Evolutionary conservation across 2,797 vertebrate species (phyloP).

Genomic region (Lepilemur ruficaudatus): DNA sequence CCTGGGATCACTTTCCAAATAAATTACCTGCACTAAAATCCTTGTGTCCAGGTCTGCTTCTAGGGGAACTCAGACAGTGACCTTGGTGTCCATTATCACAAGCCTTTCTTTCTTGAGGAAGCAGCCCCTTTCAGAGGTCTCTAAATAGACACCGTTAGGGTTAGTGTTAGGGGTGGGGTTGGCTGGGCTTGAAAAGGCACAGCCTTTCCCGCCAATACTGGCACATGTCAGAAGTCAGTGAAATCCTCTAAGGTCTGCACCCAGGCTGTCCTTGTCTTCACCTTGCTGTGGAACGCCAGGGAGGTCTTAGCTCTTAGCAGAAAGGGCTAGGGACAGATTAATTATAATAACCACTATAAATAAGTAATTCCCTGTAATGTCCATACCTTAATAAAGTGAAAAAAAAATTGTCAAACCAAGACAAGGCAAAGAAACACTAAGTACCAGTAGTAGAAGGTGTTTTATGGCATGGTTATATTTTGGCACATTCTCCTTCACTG

Average conservation of each 20-base stretch:
- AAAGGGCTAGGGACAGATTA: background rate
- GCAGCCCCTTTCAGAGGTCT: background rate
- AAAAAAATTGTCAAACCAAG: background rate
- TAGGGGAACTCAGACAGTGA: background rate
- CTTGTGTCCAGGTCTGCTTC: background rate
- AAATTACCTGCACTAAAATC: background rate
- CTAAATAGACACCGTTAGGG: background rate
- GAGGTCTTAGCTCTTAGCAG: background rate
- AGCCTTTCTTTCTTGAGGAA: background rate
- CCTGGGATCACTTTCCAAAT: background rate
- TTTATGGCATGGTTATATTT: background rate
- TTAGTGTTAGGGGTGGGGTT: background rate
- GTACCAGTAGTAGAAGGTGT: background rate
- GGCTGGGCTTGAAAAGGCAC: background rate
- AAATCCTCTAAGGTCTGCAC: background rate
- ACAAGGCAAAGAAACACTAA: background rate
- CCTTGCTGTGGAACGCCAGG: fast-evolving
- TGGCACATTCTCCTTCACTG: background rate
- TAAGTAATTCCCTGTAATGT: background rate
- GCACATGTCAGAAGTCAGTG: background rate
- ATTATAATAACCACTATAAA: background rate
- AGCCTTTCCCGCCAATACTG: background rate
- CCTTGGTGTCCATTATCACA: background rate
- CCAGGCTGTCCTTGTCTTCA: background rate
- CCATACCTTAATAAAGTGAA: background rate